Evolutionary conservation across 1,140 invertebrate species (phyloP), one percentile per base, ranked within the genome.

Genomic region (Ceratosolen fusciceps): DNA sequence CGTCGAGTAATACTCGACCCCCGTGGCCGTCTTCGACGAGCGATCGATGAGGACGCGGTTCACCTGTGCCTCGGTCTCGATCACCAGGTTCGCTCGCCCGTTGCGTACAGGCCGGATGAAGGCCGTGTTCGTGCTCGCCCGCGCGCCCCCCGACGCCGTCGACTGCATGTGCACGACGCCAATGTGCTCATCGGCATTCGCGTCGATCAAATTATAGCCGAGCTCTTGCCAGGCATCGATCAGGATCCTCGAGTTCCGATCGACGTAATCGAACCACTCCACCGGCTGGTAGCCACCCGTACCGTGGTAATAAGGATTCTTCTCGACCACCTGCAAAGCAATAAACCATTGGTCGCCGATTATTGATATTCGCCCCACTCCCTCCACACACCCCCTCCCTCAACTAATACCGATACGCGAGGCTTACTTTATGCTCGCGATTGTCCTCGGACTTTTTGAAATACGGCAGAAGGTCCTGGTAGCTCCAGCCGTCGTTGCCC

Each of bases 21-120:
- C 96, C 71, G 91, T 91, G 1, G 95, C 95, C 60, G 87, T 87
- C 85, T 95, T 95, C 1, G 92, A 93, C 14, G 88, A 79, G 0
- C 90, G 90, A 88, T 97, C 93, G 82, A 97, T 95, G 1, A 96
- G 85, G 4, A 97, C 86, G 84, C 92, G 93, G 0, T 92, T 95
- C 0, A 93, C 95, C 67, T 94, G 92, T 0, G 95, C 92, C 74
- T 94, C 91, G 0, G 93, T 95, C 37, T 93, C 87, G 1, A 97
- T 91, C 67, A 91, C 90, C 31, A 98, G 88, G 88, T 98, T 98
- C 1, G 86, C 86, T 47, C 96, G 88, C 78, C 93, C 92, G 24
- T 92, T 84, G 47, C 94, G 88, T 60, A 94, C 93, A 0, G 95
- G 95, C 81, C 92, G 88, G 21, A 97, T 92, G 86, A 94, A 96